Conservation (phyloP, 2,113 vertebrate genomes). For the Panurus biarmicus region DNA sequence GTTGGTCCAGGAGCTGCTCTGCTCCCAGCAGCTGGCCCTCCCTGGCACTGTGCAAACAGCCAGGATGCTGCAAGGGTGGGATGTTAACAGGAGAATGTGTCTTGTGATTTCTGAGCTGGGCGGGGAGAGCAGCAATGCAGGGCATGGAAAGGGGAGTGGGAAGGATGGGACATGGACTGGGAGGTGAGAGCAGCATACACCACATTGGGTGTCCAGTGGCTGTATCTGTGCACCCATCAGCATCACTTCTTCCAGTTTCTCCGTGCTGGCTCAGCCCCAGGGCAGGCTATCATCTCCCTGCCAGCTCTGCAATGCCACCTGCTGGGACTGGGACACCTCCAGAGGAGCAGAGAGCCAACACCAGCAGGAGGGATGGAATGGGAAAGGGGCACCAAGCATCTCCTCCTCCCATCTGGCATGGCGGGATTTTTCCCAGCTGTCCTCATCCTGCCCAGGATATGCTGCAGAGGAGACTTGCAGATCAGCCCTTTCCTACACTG, state of each 20-base stretch:
- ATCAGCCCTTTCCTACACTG: neutral
- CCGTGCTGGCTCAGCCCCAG: neutral
- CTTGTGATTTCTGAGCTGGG: neutral
- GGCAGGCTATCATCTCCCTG: neutral
- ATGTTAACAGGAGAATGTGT: neutral
- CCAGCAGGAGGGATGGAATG: neutral
- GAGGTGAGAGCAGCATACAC: neutral
- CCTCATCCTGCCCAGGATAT: neutral
- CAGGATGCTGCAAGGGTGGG: neutral
- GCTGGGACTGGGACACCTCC: neutral
- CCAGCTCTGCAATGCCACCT: neutral
- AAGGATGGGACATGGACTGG: neutral
- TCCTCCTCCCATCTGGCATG: neutral
- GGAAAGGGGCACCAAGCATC: neutral
- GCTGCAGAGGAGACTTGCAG: neutral
- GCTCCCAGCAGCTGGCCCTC: neutral
- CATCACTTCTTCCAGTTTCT: neutral
- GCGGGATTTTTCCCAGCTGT: neutral
- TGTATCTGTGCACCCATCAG: neutral
- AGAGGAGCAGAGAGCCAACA: neutral
- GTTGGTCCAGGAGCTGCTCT: neutral
- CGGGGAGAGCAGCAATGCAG: neutral
- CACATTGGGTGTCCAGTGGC: rapidly evolving
- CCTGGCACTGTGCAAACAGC: rapidly evolving
- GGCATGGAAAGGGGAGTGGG: neutral